A percentile compares a stretch with the other conserved stretches of the same genome.
These are phyloP conservation scores for Fabriciana adippe DNA, from an alignment of 2,888 invertebrate genomes.

Conservation along the genomic window DNA sequence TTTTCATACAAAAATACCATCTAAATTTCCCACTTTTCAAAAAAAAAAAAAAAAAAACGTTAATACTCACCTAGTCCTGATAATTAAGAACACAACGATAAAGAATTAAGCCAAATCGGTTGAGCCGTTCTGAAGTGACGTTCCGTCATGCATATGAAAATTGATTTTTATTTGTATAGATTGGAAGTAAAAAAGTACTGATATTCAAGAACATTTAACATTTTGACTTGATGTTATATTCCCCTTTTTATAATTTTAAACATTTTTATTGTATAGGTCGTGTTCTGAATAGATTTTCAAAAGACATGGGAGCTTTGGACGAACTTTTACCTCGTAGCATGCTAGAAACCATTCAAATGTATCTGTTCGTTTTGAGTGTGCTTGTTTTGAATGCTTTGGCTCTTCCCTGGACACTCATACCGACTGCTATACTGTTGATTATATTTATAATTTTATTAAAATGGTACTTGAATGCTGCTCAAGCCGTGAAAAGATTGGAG, in stretches of 20 bases:
- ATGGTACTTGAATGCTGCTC: slow-evolving; percentile 87
- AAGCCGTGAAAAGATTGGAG: slow-evolving; percentile 88
- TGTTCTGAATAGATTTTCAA: slow-evolving; percentile 90
- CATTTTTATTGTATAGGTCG: slow-evolving; percentile 60
- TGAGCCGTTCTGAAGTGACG: too few relatives aligned
- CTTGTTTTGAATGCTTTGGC: slow-evolving; percentile 67
- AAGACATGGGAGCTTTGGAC: slow-evolving; percentile 91
- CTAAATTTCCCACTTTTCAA: too few relatives aligned
- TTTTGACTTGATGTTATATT: neutral
- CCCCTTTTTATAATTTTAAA: neutral
- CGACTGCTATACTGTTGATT: slow-evolving; percentile 64
- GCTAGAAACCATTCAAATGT: slow-evolving; percentile 84
- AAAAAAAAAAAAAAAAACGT: too few relatives aligned
- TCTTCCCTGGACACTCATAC: slow-evolving; percentile 69
- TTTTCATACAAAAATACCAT: too few relatives aligned
- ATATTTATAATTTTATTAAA: slow-evolving; percentile 84
- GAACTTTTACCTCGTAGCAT: slow-evolving; percentile 86
- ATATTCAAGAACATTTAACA: too few relatives aligned
- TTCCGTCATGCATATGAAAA: too few relatives aligned
- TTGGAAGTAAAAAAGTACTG: too few relatives aligned
- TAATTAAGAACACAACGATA: too few relatives aligned
- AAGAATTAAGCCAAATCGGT: too few relatives aligned
- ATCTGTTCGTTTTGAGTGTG: slow-evolving; percentile 63
- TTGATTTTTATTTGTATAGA: too few relatives aligned
- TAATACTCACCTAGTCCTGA: too few relatives aligned